Evolutionary conservation across 2,797 vertebrate species (phyloP).

Genomic region (Vultur gryphus): DNA sequence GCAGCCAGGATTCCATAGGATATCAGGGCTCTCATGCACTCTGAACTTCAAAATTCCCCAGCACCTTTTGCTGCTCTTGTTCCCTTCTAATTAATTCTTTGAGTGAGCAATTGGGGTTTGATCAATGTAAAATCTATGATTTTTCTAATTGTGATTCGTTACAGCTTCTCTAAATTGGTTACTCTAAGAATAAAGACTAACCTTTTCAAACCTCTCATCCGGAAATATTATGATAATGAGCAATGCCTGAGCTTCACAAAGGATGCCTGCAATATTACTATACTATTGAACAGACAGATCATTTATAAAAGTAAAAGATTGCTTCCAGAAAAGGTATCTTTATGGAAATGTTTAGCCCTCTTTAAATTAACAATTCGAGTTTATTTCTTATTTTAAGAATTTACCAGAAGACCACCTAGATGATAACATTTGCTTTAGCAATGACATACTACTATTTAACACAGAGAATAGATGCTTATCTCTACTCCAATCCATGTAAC

Average conservation of each 20-base stretch:
- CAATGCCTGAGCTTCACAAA: slow-evolving; percentile 31
- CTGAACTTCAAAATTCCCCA: not conserved
- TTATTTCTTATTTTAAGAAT: slow-evolving; percentile 22
- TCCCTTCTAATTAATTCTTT: slow-evolving; percentile 12
- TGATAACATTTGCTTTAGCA: slow-evolving; percentile 49
- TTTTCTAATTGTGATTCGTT: slow-evolving; percentile 35
- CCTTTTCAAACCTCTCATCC: slow-evolving; percentile 40
- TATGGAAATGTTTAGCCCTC: slow-evolving; percentile 35
- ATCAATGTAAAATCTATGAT: slow-evolving; percentile 20
- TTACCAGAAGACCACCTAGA: slow-evolving; percentile 16
- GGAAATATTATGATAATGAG: slow-evolving; percentile 53
- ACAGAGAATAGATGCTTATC: slow-evolving; percentile 39
- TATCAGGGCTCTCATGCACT: not conserved
- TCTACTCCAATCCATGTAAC: slow-evolving; percentile 2
- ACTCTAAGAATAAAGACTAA: slow-evolving; percentile 16
- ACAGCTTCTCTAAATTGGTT: not conserved
- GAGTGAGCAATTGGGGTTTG: not conserved
- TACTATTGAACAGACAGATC: slow-evolving; percentile 34
- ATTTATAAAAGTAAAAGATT: slow-evolving; percentile 46
- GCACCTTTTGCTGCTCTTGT: not conserved
- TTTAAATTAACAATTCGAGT: slow-evolving; percentile 42
- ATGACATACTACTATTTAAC: slow-evolving; percentile 9
- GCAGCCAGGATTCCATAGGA: not conserved
- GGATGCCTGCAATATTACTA: slow-evolving; percentile 18
- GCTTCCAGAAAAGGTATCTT: slow-evolving; percentile 47